These are phyloP conservation scores for Ellobius talpinus DNA, from an alignment of 2,113 vertebrate species.

Conservation along the genomic window DNA sequence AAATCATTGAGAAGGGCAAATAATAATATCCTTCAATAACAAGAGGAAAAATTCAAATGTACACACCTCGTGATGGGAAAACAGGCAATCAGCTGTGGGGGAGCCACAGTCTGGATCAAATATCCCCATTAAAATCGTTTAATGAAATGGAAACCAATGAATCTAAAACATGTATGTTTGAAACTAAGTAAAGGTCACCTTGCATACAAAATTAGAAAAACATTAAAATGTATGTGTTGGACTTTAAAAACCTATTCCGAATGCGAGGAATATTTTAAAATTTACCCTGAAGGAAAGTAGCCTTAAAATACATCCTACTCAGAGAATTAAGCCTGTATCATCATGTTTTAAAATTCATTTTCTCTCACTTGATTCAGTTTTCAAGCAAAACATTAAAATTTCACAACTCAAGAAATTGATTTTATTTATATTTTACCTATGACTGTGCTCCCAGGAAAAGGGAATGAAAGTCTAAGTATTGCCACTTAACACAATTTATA, in stretches of 20 bases:
- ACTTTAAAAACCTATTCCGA: not conserved
- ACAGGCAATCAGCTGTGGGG: not conserved
- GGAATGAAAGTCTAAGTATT: not conserved
- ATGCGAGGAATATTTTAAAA: not conserved
- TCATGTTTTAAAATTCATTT: not conserved
- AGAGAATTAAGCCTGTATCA: not conserved
- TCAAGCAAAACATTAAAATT: not conserved
- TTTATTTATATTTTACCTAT: not conserved
- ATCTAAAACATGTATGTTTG: not conserved
- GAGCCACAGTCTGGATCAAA: not conserved
- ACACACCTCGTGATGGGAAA: not conserved
- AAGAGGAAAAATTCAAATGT: not conserved
- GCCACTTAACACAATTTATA: not conserved
- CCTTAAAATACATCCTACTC: not conserved
- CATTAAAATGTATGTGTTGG: not conserved
- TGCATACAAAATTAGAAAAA: not conserved
- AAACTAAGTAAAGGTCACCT: not conserved
- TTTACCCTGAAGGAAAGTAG: not conserved
- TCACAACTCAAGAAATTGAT: not conserved
- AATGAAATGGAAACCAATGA: not conserved
- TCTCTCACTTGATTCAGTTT: slow-evolving; percentile 12
- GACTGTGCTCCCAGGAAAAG: not conserved
- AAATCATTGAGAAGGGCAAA: not conserved
- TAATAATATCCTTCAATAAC: not conserved
- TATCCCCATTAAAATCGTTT: not conserved